Conservation (phyloP, 1,140 invertebrate genomes). For the Lutraria rhynchaena region DNA sequence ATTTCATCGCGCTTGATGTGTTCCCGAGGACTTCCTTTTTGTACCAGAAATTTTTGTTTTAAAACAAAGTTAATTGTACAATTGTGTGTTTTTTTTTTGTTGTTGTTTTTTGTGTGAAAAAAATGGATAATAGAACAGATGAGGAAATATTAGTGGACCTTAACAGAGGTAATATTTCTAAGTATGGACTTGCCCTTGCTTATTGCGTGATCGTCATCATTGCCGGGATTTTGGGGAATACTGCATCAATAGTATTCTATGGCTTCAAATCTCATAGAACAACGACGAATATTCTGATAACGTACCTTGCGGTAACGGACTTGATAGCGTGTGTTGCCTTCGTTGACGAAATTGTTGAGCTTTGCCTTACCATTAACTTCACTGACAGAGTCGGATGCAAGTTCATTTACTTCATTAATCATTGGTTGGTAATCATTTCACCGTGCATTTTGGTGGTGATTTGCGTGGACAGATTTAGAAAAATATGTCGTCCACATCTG, state of each 20-base stretch:
- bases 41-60: too few species aligned
- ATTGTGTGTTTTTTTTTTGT: too few species aligned
- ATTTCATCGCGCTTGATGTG: too few species aligned
- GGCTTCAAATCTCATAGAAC: background rate
- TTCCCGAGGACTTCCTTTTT: too few species aligned
- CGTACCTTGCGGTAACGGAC: background rate
- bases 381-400: slow-evolving; percentile 2
- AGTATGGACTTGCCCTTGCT: slow-evolving; percentile 3
- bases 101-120: too few species aligned
- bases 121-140: too few species aligned
- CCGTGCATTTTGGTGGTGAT: background rate
- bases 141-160: background rate
- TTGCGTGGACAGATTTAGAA: slow-evolving; percentile 3
- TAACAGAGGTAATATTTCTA: background rate
- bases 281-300: slow-evolving; percentile 1
- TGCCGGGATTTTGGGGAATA: slow-evolving; percentile 8
- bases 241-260: background rate
- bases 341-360: slow-evolving; percentile 28
- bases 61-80: too few species aligned
- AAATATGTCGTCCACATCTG: background rate
- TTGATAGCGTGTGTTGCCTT: slow-evolving; percentile 6
- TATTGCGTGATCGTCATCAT: background rate
- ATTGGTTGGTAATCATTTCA: background rate
- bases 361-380: slow-evolving; percentile 13
- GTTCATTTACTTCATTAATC: slow-evolving; percentile 3